Evolutionary conservation across 2,797 vertebrate genomes (phyloP), one percentile per base, ranked within the genome.

Genomic region (Gymnothorax reevesii): DNA sequence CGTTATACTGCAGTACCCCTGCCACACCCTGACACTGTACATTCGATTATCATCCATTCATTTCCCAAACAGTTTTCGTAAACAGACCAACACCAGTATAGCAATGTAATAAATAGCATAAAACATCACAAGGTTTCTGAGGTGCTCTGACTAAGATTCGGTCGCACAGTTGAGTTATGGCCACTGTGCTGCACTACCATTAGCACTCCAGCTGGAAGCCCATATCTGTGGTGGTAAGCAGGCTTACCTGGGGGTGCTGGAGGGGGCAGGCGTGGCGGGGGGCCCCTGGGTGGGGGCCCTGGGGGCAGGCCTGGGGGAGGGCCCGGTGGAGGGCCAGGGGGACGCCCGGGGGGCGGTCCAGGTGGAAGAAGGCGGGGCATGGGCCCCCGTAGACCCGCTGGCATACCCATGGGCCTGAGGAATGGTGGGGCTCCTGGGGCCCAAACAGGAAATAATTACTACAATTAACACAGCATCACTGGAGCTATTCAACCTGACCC

Each of bases 261-360:
- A 82, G 98, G 98, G 54, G 98, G 98, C 20, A 99, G 92, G 85
- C 98, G 96, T 89, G 98, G 98, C 85, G 98, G 98, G 0, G 98
- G 98, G 27, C 98, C 98, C 86, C 98, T 95, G 25, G 98, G 97
- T 85, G 98, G 98, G n/a, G 98, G 98, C 22, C 98, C 98, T 7
- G 98, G 98, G 10, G 98, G 98, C 2, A 99, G 95, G 84, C 98
- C 98, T 12, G 99, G 98, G n/a, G 99, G 98, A 0, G 98, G 98
- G 0, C 98, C 98, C 0, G 98, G 98, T 0, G 98, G 98, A 82
- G 98, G 96, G 6, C 98, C 95, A 0, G 96, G 96, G 3, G 84
- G 98, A 87, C 98, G 96, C 27, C 98, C 98, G 0, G 98, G 98
- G 0, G 98, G 98, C 25, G 98, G 98, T 1, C 98, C 98, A 0